Percentiles rank a stretch among this genome's conserved stretches.
Conservation (phyloP, 2,888 invertebrate species). For the Oscheius myriophilus region DNA sequence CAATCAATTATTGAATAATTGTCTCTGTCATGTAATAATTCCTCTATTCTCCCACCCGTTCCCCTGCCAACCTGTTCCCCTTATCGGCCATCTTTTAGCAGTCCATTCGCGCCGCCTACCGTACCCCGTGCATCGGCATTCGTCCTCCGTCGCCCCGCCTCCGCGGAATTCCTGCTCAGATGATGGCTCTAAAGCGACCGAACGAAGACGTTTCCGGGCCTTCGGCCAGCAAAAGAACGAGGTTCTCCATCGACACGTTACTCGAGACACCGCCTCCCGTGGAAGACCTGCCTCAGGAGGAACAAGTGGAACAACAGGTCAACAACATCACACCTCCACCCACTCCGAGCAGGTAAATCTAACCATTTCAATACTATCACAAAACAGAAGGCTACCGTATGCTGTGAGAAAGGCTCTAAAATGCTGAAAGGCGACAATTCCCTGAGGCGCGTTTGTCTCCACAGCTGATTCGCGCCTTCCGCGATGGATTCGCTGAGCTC, state of each 20-base stretch:
- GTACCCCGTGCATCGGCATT: slow-evolving; percentile 22
- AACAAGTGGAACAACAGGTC: no score
- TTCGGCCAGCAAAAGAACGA: not conserved
- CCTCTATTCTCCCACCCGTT: no score
- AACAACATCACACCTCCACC: slow-evolving; percentile 4
- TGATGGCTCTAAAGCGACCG: slow-evolving; percentile 27
- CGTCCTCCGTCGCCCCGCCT: slow-evolving; percentile 4
- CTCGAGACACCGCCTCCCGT: slow-evolving; percentile 3
- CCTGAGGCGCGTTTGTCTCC: no score
- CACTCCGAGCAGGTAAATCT: slow-evolving; percentile 14
- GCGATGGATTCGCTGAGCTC: no score
- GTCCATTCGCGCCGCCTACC: slow-evolving; percentile 19
- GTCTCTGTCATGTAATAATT: no score
- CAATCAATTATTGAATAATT: no score
- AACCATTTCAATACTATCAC: no score
- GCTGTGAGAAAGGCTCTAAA: no score
- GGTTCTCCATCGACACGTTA: slow-evolving; percentile 25
- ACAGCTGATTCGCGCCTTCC: no score
- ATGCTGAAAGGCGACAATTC: no score
- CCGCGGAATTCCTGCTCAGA: slow-evolving; percentile 23
- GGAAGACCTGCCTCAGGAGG: not conserved
- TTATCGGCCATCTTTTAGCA: slow-evolving; percentile 22
- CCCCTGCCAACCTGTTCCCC: no score
- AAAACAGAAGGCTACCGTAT: no score
- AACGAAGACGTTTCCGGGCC: slow-evolving; percentile 14